phyloP scores from a whole-genome alignment of 2,113 vertebrate genomes.

The Globicephala melas region DNA sequence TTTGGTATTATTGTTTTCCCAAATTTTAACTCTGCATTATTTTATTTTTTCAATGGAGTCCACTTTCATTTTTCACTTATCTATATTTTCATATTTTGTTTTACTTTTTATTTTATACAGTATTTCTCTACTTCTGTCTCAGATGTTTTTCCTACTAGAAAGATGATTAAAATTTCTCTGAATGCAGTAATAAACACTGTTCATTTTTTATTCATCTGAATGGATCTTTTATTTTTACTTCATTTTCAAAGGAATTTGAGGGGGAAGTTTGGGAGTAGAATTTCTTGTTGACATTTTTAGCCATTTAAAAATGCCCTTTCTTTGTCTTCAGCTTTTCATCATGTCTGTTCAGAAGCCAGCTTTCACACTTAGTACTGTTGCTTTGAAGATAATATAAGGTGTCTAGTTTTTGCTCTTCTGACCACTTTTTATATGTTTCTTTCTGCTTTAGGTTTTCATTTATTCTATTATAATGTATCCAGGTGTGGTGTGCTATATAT shows the following conservation, averaged over 20 bases:
- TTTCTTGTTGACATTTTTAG: neutral
- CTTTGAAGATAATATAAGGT: neutral
- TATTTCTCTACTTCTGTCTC: neutral
- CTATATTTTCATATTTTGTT: neutral
- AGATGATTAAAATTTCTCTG: neutral
- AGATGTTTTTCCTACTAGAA: neutral
- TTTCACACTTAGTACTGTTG: neutral
- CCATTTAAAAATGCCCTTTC: neutral
- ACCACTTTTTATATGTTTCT: neutral
- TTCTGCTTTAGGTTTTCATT: neutral
- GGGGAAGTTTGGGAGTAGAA: fast-evolving
- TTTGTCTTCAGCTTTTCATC: neutral
- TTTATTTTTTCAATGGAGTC: neutral
- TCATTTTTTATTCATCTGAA: neutral
- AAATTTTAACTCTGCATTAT: neutral
- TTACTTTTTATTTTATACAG: neutral
- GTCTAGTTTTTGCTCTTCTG: neutral
- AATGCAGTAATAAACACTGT: neutral
- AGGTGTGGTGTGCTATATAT: neutral
- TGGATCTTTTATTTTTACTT: neutral
- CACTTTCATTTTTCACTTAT: neutral
- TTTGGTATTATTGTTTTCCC: neutral
- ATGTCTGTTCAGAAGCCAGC: neutral
- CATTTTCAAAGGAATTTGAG: neutral
- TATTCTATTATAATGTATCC: neutral